Conservation (phyloP, 2,888 invertebrate genomes). For the Gerris lacustris region DNA sequence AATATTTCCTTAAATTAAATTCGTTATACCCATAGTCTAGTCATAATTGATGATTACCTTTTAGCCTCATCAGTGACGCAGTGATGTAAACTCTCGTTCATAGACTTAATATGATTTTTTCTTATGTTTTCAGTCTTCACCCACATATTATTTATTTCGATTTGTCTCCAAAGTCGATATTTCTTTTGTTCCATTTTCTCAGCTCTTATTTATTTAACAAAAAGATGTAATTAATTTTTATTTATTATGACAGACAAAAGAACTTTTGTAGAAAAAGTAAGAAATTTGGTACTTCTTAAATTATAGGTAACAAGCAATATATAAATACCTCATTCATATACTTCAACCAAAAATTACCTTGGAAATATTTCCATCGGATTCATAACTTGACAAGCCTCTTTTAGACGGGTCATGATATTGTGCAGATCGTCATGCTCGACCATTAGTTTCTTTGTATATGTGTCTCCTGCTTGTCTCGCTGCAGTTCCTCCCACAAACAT, state of each 20-base stretch:
- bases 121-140: not conserved
- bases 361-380: not conserved
- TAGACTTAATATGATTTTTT: not conserved
- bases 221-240: not conserved
- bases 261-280: too few species aligned
- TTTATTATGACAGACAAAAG: not conserved
- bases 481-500: not conserved
- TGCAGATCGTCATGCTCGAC: not conserved
- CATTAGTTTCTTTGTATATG: not conserved
- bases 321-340: too few species aligned
- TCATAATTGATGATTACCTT: not conserved
- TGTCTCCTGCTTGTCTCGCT: not conserved
- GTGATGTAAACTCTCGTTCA: not conserved
- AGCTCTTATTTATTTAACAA: not conserved
- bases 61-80: not conserved
- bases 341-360: not conserved
- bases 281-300: too few species aligned
- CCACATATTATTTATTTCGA: conserved; percentile 6
- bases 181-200: conserved; percentile 4
- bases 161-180: not conserved
- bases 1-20: too few species aligned
- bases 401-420: not conserved
- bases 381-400: not conserved
- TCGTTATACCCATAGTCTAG: too few species aligned
- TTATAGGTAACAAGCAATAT: too few species aligned